Percentiles rank a stretch among this genome's conserved stretches.
Conservation (phyloP, 1,140 invertebrate genomes). For the Melitaea cinxia region DNA sequence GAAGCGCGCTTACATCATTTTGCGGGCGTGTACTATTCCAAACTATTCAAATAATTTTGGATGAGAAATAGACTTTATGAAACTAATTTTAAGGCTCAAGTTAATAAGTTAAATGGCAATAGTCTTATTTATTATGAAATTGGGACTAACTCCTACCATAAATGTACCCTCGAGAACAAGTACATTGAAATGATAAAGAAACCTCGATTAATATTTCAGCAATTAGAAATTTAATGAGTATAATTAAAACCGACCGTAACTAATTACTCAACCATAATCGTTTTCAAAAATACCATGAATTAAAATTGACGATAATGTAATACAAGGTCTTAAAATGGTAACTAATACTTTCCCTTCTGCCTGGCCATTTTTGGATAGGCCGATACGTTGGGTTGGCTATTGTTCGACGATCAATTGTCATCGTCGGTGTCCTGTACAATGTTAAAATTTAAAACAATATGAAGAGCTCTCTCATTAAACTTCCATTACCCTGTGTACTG, state of each 20-base stretch:
- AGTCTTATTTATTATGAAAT: not conserved
- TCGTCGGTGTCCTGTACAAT: constrained; percentile 42
- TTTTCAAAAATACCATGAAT: constrained; percentile 24
- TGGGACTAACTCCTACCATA: not conserved
- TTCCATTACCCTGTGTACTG: constrained; percentile 38
- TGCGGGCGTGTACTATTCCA: constrained; percentile 3
- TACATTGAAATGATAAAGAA: not conserved
- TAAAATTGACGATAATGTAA: not conserved
- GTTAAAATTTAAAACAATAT: constrained; percentile 47
- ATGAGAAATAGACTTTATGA: constrained; percentile 4
- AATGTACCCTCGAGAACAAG: not conserved
- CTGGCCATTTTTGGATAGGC: constrained; percentile 20
- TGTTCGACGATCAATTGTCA: constrained; percentile 21
- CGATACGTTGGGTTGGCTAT: constrained; percentile 12
- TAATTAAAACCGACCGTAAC: constrained; percentile 21
- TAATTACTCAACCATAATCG: constrained; percentile 22
- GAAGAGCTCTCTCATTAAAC: constrained; percentile 33
- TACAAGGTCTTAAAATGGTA: constrained; percentile 7
- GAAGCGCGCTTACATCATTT: constrained; percentile 3
- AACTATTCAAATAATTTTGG: not conserved
- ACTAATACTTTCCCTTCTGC: constrained; percentile 23
- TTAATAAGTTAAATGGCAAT: not conserved
- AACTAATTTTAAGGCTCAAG: constrained; percentile 7
- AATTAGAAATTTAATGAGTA: constrained; percentile 7
- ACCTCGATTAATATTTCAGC: not conserved